Conservation (phyloP, 2,888 invertebrate species). For the Hemaris fuciformis region DNA sequence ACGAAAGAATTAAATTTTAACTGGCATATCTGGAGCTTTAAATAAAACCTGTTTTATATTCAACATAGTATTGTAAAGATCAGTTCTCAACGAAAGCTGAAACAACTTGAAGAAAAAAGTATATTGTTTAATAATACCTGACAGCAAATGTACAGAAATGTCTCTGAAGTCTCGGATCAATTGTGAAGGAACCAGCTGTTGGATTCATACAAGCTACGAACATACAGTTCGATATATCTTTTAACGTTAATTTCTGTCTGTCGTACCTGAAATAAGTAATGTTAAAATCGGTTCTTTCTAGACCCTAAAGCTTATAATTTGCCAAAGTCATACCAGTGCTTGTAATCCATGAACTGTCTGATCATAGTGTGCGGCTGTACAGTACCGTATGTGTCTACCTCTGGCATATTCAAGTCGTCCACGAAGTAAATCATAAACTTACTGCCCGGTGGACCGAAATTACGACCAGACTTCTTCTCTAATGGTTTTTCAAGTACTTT, state of each 20-base stretch:
- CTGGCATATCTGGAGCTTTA: too few species aligned
- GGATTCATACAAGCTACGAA: conserved; percentile 98
- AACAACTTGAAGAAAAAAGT: background rate
- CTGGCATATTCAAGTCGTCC: conserved; percentile 98
- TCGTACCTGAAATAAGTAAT: conserved; percentile 86
- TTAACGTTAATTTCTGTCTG: conserved; percentile 89
- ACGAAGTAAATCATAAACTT: conserved; percentile 96
- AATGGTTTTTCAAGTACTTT: conserved; percentile 93
- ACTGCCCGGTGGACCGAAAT: conserved; percentile 96
- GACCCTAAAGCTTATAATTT: background rate
- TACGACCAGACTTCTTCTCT: conserved; percentile 97
- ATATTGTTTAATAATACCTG: conserved; percentile 71
- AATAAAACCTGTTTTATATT: too few species aligned
- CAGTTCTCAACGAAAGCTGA: too few species aligned
- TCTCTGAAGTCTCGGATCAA: conserved; percentile 93
- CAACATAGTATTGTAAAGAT: too few species aligned
- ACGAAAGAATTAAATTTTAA: too few species aligned
- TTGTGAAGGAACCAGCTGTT: conserved; percentile 96
- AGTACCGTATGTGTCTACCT: conserved; percentile 96
- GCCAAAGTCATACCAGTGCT: conserved; percentile 86
- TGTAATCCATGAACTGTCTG: conserved; percentile 95
- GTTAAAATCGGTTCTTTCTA: background rate
- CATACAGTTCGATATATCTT: conserved; percentile 96
- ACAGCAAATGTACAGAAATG: conserved; percentile 94
- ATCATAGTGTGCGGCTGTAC: conserved; percentile 97